Base-by-base conservation (phyloP, 2,113 vertebrate genomes). In the Echinops telfairi region DNA sequence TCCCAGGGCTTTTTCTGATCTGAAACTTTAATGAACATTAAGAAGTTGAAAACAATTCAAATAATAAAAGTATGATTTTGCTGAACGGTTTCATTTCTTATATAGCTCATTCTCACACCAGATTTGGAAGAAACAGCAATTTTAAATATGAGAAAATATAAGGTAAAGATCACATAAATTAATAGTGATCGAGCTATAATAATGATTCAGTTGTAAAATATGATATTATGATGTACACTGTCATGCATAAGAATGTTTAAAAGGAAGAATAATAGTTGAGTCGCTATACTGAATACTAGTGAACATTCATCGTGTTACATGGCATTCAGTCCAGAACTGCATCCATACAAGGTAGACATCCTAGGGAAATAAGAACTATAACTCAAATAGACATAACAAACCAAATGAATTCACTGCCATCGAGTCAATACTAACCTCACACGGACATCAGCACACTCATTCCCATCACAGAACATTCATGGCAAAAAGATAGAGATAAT, bases 21-120 rank as follows among this genome's bases (percentile, higher is more conserved):
- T 62, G 4, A 20, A 81, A 87, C 3, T 53, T 88, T n/a, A 88
- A 83, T 87, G 38, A 94, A 90, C 62, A 90, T 75, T 88, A 68
- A 88, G 53, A 88, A 76, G 31, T 2, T 90, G 33, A 88, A 82
- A 9, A 86, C 25, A 80, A 60, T 62, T 95, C 66, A 85, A 85
- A 77, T 75, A 68, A 64, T 23, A 20, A 62, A 20, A 58, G 14
- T 64, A 36, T 66, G 90, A 81, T n/a, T 8, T 78, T 64, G 57
- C 29, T 38, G 22, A 86, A 19, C 11, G 29, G 10, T 70, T 89
- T 92, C 43, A 57, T 73, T 71, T 47, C 27, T 38, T 80, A 68
- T 75, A 17, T 29, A 86, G 31, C 17, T 76, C 23, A 81, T 82
- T 85, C 20, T 82, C 76, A 75, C 1, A 75, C 15, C 33, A 93